Base-by-base conservation (phyloP, 2,113 vertebrate genomes). In the Halcyon malimbica region DNA sequence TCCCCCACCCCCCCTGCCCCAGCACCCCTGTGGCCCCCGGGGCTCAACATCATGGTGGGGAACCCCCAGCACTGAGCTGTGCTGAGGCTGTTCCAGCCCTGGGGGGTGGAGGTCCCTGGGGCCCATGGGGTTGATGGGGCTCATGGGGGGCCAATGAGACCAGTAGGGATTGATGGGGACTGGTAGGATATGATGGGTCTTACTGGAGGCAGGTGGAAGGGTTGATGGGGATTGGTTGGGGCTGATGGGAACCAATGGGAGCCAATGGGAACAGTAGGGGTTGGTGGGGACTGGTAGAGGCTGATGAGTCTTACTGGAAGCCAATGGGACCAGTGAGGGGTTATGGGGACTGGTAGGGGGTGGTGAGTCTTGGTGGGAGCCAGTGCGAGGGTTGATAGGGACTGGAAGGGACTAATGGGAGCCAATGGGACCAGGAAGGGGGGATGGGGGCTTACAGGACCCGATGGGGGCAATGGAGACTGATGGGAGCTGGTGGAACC, bases 31-130 rank as follows among this genome's bases (percentile, higher is more conserved):
- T 6, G 31, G 37, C 15, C 35, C 35, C 6, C 7, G 0, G 31
- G 20, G 42, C 33, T 73, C 5, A 0, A 1, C 16, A 1, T 2
- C 1, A 1, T 4, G 1, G 12, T 16, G 29, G 50, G 62, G 26
- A 60, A 7, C 10, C 9, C 65, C 56, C 56, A 50, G 56, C 24
- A 23, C 15, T 6, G 24, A 35, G 16, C 0, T 69, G 46, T 65
- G 35, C 25, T 28, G 71, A 77, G 25, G 71, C 46, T 69, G 57
- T n/a, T 57, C 51, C 41, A 8, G 62, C 7, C 28, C 33, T 18
- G 9, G 4, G 26, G 37, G 12, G 6, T 16, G 21, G 19, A 53
- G 12, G 10, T 29, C 10, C 14, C 26, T 9, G 48, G 25, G 10
- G 18, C 8, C 23, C 1, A 0, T 2, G 10, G 42, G 57, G 62